These are phyloP conservation scores for Drosophila anomelani DNA, from an alignment of 2,888 invertebrate species.

Conservation along the genomic window DNA sequence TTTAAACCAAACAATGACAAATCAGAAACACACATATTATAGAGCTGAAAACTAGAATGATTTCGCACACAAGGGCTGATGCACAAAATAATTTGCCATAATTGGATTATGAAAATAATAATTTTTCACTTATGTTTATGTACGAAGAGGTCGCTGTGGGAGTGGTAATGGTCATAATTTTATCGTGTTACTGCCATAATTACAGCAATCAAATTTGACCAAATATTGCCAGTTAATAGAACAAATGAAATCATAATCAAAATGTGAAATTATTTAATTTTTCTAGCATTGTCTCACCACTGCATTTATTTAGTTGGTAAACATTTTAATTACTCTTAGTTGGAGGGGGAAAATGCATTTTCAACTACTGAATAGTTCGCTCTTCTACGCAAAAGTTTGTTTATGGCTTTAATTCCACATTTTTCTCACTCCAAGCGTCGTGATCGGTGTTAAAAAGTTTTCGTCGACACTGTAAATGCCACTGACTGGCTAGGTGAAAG, in stretches of 20 bases:
- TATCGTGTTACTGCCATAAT: constrained; percentile 39
- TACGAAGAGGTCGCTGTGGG: not conserved
- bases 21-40: constrained; percentile 5
- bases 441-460: constrained; percentile 33
- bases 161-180: constrained; percentile 14
- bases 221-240: constrained; percentile 20
- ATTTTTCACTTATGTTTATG: constrained; percentile 34
- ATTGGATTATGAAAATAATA: constrained; percentile 41
- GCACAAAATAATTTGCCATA: constrained; percentile 36
- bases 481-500: constrained; percentile 18
- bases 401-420: constrained; percentile 8
- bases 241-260: constrained; percentile 38
- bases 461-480: constrained; percentile 21
- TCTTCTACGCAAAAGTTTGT: constrained; percentile 12
- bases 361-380: not conserved
- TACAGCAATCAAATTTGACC: constrained; percentile 37
- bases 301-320: constrained; percentile 67
- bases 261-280: constrained; percentile 10
- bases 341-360: constrained; percentile 1
- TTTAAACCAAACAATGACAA: constrained; percentile 17
- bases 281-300: constrained; percentile 45
- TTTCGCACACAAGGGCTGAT: constrained; percentile 13
- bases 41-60: constrained; percentile 14
- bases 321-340: constrained; percentile 71
- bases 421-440: constrained; percentile 3